Evolutionary conservation across 64 coral and sea anemone species (phyloP), one percentile per base, ranked within the genome.

Genomic region (Montipora sp.): DNA sequence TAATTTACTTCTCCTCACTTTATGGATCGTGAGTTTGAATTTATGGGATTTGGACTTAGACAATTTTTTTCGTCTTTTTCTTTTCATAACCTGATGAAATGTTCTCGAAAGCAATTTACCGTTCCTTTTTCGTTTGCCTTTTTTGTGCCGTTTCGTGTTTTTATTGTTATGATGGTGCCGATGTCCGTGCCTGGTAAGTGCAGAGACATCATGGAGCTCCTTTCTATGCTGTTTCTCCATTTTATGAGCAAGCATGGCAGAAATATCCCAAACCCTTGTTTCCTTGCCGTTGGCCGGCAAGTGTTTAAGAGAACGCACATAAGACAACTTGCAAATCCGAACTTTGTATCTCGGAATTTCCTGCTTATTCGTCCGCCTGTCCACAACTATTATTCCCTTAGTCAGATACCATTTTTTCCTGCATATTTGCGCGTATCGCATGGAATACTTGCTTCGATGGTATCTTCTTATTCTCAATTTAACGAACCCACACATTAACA

Each of bases 381-480:
- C 44, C 46, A 85, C 65, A 46, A 71, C 8, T n/a, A 85, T 43
- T 15, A 85, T 47, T 14, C 78, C 75, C 27, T 87, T 96, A 7
- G 95, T 96, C 51, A 96, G 23, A 23, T 85, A 96, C 80, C 90
- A 96, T 19, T 51, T 90, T 79, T 96, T 96, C 20, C 81, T 67
- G 21, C 95, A 96, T 22, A 96, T 53, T 46, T 96, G 95, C 51
- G 95, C 88, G 73, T 58, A 73, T 12, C 48, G 87, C 3, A 77
- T n/a, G 15, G 72, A 67, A 53, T 36, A 61, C 19, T 53, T 84
- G 14, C n/a, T 46, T 15, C 51, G 69, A 15, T 90, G 95, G 22
- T 14, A 61, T 66, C 45, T n/a, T 19, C 20, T 74, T 47, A 90
- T 76, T 80, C 79, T 90, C n/a, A 97, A 75, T 58, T 59, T 75